Evolutionary conservation across 2,797 vertebrate species (phyloP).

Genomic region (Adrianichthys oophorus): DNA sequence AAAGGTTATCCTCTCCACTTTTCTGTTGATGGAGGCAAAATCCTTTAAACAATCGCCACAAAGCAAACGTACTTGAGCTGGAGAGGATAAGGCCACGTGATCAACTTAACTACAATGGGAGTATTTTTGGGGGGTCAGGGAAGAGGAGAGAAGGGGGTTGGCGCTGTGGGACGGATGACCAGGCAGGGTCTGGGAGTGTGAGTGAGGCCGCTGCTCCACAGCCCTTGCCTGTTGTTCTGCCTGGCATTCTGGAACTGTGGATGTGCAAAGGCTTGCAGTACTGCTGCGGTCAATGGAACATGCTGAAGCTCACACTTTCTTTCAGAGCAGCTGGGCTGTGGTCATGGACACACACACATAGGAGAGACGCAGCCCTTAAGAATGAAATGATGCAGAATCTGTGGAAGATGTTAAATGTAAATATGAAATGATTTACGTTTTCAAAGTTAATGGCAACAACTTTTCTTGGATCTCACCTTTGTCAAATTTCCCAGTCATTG

Average conservation of each 20-base stretch:
- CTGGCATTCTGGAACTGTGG: constrained; percentile 78
- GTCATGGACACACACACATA: constrained; percentile 39
- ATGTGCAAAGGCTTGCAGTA: constrained; percentile 83
- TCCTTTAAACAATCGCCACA: constrained; percentile 72
- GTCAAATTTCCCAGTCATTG: no score
- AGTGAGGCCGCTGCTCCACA: constrained; percentile 33
- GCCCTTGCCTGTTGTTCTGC: constrained; percentile 70
- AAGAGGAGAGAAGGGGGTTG: constrained; percentile 31
- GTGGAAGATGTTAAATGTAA: constrained; percentile 15
- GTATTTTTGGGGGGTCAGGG: constrained; percentile 32
- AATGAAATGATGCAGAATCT: constrained; percentile 10
- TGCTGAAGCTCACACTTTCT: constrained; percentile 82
- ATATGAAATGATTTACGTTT: not conserved
- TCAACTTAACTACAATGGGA: constrained; percentile 46
- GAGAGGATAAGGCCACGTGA: constrained; percentile 63
- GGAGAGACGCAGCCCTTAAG: constrained; percentile 26
- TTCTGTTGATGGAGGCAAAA: constrained; percentile 86
- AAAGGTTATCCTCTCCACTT: constrained; percentile 81
- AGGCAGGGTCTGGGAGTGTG: constrained; percentile 30
- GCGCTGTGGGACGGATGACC: constrained; percentile 8
- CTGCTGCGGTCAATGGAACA: constrained; percentile 78
- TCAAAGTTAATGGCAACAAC: not conserved
- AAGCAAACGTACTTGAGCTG: constrained; percentile 73
- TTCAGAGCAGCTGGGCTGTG: constrained; percentile 61
- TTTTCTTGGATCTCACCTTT: no score